Evolutionary conservation across 2,113 vertebrate genomes (phyloP).

Genomic region (Regulus satrapa): DNA sequence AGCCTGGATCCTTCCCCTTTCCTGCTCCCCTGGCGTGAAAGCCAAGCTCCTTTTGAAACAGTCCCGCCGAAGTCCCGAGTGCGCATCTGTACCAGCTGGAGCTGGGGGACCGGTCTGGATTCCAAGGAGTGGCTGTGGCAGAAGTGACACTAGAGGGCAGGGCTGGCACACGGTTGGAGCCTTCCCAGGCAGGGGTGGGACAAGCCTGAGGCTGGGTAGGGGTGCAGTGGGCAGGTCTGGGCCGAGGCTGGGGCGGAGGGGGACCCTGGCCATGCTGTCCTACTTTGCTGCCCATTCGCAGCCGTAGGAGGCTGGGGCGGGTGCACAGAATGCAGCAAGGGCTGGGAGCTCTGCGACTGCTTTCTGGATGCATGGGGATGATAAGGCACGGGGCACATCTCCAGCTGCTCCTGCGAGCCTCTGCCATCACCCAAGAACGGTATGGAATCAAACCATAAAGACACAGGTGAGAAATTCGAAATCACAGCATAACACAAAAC

Average conservation of each 20-base stretch:
- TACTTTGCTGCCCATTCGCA: rapidly evolving
- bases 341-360: not conserved
- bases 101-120: rapidly evolving
- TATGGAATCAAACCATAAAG: not conserved
- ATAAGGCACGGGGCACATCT: not conserved
- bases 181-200: not conserved
- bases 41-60: not conserved
- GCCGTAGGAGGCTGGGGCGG: not conserved
- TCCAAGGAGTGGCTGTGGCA: not conserved
- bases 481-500: not conserved
- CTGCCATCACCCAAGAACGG: not conserved
- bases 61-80: not conserved
- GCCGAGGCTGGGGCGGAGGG: not conserved
- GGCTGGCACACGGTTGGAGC: conserved; percentile 36
- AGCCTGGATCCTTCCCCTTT: not conserved
- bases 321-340: not conserved
- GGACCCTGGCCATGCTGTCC: not conserved
- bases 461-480: not conserved
- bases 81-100: not conserved
- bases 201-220: not conserved
- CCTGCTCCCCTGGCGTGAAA: not conserved
- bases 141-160: conserved; percentile 67
- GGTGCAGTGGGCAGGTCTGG: not conserved
- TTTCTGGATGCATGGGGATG: not conserved
- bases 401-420: not conserved